Evolutionary conservation across 2,113 vertebrate genomes (phyloP).

Genomic region (Murina feae): DNA sequence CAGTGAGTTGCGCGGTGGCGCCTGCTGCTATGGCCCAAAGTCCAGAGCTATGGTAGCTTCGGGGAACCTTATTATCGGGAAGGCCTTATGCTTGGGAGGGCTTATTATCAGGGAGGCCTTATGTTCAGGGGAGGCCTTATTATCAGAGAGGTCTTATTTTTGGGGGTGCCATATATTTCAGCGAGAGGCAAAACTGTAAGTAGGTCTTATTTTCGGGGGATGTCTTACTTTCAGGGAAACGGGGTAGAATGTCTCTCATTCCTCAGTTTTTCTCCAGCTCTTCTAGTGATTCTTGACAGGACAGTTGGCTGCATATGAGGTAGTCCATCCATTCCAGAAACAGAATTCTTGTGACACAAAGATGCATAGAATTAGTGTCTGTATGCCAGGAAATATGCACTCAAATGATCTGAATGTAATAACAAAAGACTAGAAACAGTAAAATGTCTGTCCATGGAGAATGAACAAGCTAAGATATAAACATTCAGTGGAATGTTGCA

Average conservation of each 20-base stretch:
- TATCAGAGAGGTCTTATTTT: too few relatives aligned
- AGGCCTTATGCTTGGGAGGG: too few relatives aligned
- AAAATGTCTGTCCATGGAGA: not conserved
- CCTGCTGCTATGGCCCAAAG: too few relatives aligned
- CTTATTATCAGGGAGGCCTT: too few relatives aligned
- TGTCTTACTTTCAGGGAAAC: too few relatives aligned
- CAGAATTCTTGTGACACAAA: not conserved
- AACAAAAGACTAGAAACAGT: not conserved
- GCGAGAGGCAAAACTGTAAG: too few relatives aligned
- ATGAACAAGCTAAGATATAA: not conserved
- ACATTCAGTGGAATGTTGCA: not conserved
- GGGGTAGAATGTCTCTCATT: not conserved
- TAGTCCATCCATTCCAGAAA: not conserved
- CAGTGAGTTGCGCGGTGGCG: too few relatives aligned
- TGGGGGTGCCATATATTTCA: too few relatives aligned
- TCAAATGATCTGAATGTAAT: not conserved
- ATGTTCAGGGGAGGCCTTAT: too few relatives aligned
- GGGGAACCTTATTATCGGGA: too few relatives aligned
- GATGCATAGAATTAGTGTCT: not conserved
- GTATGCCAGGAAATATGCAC: not conserved
- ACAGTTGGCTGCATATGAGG: not conserved
- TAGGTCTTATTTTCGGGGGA: too few relatives aligned
- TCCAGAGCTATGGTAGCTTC: too few relatives aligned
- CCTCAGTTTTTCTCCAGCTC: not conserved
- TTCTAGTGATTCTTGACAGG: not conserved